Evolutionary conservation across 2,888 invertebrate species (phyloP).

Genomic region (Lithophane semibrunnea): DNA sequence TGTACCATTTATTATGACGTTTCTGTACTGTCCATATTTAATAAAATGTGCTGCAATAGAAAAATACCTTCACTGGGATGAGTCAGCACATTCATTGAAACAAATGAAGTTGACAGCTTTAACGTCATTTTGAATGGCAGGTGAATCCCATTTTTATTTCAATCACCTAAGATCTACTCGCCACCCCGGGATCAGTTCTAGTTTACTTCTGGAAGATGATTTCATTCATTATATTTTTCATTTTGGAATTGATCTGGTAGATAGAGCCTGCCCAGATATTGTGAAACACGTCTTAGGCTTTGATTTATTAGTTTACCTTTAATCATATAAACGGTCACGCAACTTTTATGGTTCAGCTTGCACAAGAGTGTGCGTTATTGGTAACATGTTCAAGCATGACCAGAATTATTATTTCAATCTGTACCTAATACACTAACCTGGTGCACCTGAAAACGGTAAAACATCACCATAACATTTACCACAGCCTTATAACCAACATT

Average conservation of each 20-base stretch:
- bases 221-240: background rate
- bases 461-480: background rate
- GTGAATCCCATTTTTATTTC: background rate
- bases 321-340: background rate
- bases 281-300: background rate
- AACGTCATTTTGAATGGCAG: too few species aligned
- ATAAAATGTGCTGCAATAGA: background rate
- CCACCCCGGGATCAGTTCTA: background rate
- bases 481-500: constrained; percentile 1
- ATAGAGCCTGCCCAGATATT: background rate
- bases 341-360: background rate
- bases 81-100: background rate
- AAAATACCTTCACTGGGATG: background rate
- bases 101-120: background rate
- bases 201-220: background rate
- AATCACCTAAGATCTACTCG: background rate
- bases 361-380: background rate
- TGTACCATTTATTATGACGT: background rate
- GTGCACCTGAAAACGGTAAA: background rate
- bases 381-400: background rate
- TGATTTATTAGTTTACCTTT: background rate
- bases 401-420: background rate
- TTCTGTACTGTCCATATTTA: too few species aligned
- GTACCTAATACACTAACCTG: background rate
- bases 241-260: background rate